These are phyloP conservation scores for Acleris emargana DNA, from an alignment of 2,888 invertebrate species.

Conservation along the genomic window DNA sequence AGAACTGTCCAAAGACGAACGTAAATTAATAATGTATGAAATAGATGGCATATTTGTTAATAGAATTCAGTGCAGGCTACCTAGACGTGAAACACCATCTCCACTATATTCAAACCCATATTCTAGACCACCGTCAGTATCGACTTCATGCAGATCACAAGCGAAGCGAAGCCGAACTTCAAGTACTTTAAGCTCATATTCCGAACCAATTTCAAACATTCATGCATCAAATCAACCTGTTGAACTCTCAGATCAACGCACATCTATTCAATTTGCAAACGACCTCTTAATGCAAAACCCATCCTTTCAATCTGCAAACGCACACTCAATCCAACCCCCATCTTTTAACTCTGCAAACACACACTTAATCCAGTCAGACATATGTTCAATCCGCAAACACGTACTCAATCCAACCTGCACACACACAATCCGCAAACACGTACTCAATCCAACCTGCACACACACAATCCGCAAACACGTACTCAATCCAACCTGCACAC, in stretches of 20 bases:
- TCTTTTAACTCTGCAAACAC: too few species aligned
- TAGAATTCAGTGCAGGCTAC: slow-evolving; percentile 30
- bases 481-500: too few species aligned
- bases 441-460: too few species aligned
- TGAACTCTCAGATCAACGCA: background rate
- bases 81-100: slow-evolving; percentile 31
- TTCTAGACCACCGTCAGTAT: background rate
- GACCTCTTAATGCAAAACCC: background rate
- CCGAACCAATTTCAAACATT: slow-evolving; percentile 5
- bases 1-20: slow-evolving; percentile 38
- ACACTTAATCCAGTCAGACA: too few species aligned
- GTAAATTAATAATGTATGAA: slow-evolving; percentile 39
- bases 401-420: background rate
- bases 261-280: slow-evolving; percentile 1
- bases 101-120: slow-evolving; percentile 15
- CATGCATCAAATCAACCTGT: slow-evolving; percentile 5
- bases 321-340: too few species aligned
- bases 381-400: too few species aligned
- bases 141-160: slow-evolving; percentile 10
- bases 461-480: too few species aligned
- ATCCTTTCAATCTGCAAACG: too few species aligned
- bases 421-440: background rate
- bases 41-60: slow-evolving; percentile 39
- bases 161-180: background rate
- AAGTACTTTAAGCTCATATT: slow-evolving; percentile 3